Percentiles rank a stretch among this genome's conserved stretches.
These are phyloP conservation scores for Lepidostoma basale DNA, from an alignment of 1,140 invertebrate genomes.

Conservation along the genomic window DNA sequence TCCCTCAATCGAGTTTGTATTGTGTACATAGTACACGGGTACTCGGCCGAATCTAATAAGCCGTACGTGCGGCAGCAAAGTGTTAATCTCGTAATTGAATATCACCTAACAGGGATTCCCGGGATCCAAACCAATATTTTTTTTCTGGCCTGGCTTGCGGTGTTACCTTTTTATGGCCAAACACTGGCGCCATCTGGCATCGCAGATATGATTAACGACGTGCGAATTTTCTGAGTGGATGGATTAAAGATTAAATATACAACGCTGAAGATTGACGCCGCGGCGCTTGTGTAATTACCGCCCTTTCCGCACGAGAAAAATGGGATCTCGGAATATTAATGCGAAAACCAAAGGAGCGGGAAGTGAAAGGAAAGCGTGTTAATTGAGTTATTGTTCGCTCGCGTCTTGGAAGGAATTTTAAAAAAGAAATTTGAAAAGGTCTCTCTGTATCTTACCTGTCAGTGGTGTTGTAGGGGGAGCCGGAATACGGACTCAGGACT, in stretches of 20 bases:
- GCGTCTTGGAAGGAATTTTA: not conserved
- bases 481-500: slow-evolving; percentile 56
- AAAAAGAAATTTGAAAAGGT: slow-evolving; percentile 20
- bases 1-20: slow-evolving; percentile 8
- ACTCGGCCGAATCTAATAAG: slow-evolving; percentile 28
- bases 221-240: slow-evolving; percentile 4
- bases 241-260: slow-evolving; percentile 29
- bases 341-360: slow-evolving; percentile 14
- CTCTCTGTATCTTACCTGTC: slow-evolving; percentile 52
- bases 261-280: slow-evolving; percentile 30
- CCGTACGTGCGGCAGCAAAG: not conserved
- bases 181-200: slow-evolving; percentile 6
- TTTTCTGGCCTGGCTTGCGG: slow-evolving; percentile 7
- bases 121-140: slow-evolving; percentile 37
- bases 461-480: slow-evolving; percentile 59
- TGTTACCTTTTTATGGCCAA: slow-evolving; percentile 12
- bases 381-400: slow-evolving; percentile 40
- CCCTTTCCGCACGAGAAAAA: slow-evolving; percentile 26
- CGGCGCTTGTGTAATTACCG: slow-evolving; percentile 36
- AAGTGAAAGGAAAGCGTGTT: slow-evolving; percentile 23
- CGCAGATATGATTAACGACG: slow-evolving; percentile 20
- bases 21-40: too few species aligned
- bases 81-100: slow-evolving; percentile 37
- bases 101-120: slow-evolving; percentile 22
- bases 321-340: slow-evolving; percentile 4